Conservation (phyloP, 2,113 vertebrate species). For the Melanerpes aurifrons region DNA sequence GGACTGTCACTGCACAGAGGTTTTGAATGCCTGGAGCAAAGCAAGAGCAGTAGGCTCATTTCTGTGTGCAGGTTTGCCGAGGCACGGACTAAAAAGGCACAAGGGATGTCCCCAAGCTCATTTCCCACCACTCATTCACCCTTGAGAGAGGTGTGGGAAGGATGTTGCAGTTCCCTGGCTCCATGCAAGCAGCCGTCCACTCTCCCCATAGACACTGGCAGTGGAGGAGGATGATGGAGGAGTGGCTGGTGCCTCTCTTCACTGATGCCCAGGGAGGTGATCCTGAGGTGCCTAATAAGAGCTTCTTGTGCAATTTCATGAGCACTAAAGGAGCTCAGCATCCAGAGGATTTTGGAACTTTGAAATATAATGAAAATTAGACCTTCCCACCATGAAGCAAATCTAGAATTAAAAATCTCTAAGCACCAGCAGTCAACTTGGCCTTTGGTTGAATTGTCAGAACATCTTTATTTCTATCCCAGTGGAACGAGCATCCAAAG, state of each 20-base stretch:
- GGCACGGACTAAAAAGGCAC: neutral
- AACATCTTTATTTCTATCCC: neutral
- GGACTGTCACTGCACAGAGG: neutral
- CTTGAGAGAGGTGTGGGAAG: too few relatives aligned
- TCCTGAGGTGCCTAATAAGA: accelerated
- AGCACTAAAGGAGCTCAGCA: accelerated
- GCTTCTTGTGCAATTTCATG: neutral
- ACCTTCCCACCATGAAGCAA: neutral
- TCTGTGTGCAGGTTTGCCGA: accelerated
- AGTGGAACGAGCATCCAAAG: neutral
- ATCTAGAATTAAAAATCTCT: neutral
- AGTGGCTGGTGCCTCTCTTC: neutral
- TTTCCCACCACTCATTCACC: accelerated
- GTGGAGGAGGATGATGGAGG: neutral
- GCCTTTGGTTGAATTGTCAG: neutral
- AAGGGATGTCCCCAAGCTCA: accelerated
- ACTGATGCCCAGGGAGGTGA: accelerated
- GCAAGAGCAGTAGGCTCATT: neutral
- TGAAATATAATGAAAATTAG: neutral
- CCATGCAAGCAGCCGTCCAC: accelerated
- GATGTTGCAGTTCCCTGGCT: too few relatives aligned
- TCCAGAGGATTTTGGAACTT: neutral
- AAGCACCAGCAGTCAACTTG: neutral
- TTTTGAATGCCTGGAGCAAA: neutral
- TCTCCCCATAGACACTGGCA: accelerated